A percentile compares a stretch with the other conserved stretches of the same genome.
Conservation (phyloP, 2,797 vertebrate species). For the Ispidina lecontei region DNA sequence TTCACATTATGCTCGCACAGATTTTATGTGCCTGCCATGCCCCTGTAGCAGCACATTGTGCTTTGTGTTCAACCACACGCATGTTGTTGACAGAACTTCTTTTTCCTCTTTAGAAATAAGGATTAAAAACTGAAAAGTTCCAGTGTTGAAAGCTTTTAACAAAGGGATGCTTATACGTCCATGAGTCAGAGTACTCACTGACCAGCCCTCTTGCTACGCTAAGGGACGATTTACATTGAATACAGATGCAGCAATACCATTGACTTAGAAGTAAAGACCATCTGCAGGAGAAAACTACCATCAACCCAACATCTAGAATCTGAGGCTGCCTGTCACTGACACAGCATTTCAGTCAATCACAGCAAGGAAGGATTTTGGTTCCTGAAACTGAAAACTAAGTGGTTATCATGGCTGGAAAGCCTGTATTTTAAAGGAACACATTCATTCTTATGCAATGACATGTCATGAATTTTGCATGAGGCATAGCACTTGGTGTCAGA, state of each 20-base stretch:
- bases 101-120: not conserved
- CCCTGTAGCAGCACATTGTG: not conserved
- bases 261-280: not conserved
- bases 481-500: constrained; percentile 74
- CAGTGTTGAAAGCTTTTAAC: not conserved
- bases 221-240: not conserved
- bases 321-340: not conserved
- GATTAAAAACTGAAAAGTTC: not conserved
- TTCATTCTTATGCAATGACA: constrained; percentile 73
- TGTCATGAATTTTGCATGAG: constrained; percentile 78
- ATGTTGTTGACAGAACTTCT: not conserved
- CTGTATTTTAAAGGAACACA: constrained; percentile 43
- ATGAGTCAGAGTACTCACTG: not conserved
- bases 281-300: not conserved
- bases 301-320: not conserved
- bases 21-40: not conserved
- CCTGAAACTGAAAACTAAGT: constrained; percentile 45
- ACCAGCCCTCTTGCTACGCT: not conserved
- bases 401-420: constrained; percentile 40
- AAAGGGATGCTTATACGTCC: not conserved
- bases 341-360: not conserved
- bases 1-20: not conserved
- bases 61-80: not conserved
- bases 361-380: constrained; percentile 20
- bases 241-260: not conserved